phyloP scores from a whole-genome alignment of 1,140 invertebrate species.

The Drosophila kohkoa region DNA sequence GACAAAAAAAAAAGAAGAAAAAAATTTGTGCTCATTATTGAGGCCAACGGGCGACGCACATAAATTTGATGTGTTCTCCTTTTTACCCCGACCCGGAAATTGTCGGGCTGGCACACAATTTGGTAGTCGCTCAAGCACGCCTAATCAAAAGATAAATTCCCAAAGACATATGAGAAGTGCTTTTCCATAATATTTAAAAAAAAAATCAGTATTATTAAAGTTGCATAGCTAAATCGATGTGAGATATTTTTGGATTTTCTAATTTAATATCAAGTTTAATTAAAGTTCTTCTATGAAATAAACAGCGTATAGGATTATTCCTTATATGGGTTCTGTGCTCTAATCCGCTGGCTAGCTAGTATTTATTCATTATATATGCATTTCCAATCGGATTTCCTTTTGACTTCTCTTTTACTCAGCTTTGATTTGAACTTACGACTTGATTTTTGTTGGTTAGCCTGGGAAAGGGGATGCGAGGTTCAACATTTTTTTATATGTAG shows the following conservation, averaged over 20 bases:
- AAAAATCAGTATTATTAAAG: background rate
- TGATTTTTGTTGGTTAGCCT: constrained; percentile 34
- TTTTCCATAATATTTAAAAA: constrained; percentile 25
- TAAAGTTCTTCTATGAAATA: background rate
- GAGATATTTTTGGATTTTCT: background rate
- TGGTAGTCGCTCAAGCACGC: constrained; percentile 54
- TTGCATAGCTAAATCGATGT: background rate
- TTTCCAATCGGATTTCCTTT: constrained; percentile 67
- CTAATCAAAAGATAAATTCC: constrained; percentile 71
- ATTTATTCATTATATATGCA: constrained; percentile 44
- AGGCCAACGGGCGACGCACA: constrained; percentile 56
- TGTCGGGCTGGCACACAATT: constrained; percentile 47
- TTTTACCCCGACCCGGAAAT: constrained; percentile 63
- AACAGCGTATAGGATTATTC: background rate
- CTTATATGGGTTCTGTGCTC: background rate
- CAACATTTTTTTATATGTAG: constrained; percentile 23
- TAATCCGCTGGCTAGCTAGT: background rate
- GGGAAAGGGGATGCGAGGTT: background rate
- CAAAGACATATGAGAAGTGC: constrained; percentile 8
- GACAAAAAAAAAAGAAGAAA: constrained; percentile 40
- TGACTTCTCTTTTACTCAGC: constrained; percentile 25
- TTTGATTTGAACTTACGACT: constrained; percentile 52
- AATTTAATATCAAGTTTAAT: background rate
- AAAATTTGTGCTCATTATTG: constrained; percentile 75
- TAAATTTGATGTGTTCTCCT: constrained; percentile 73